Evolutionary conservation across 35 echinoderm and acorn worm species (phyloP).

Genomic region (Eucidaris tribuloides): DNA sequence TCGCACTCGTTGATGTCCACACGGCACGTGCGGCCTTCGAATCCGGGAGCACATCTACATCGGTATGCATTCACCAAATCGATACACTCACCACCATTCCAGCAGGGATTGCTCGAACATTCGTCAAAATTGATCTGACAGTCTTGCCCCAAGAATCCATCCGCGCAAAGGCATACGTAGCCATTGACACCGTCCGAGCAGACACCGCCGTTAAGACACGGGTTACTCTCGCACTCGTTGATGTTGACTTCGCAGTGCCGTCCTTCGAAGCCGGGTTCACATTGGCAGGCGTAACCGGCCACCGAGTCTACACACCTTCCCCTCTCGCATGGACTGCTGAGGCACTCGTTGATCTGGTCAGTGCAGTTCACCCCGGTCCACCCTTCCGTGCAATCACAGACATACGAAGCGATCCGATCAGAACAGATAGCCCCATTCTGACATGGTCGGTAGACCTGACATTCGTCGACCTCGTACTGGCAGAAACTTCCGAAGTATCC

Average conservation of each 20-base stretch:
- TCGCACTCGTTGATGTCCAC: conserved; percentile 36
- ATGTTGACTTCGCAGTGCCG: neutral
- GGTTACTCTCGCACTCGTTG: neutral
- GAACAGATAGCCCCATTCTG: conserved; percentile 43
- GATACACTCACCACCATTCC: neutral
- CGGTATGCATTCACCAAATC: neutral
- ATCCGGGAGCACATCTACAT: neutral
- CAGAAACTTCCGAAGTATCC: conserved; percentile 24
- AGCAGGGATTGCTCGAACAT: conserved; percentile 5
- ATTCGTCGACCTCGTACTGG: conserved; percentile 27
- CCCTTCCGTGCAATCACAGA: conserved; percentile 28
- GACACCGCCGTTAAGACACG: neutral
- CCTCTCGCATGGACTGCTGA: neutral
- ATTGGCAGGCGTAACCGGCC: neutral
- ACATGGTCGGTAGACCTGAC: conserved; percentile 30
- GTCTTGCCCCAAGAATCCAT: neutral
- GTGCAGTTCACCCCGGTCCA: conserved; percentile 49
- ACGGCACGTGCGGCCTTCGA: neutral
- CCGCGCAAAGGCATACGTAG: conserved; percentile 9
- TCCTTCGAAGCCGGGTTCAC: neutral
- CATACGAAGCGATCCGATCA: conserved; percentile 28
- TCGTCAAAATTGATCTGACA: neutral
- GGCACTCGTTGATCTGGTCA: neutral
- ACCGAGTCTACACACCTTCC: conserved; percentile 1
- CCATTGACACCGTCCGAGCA: neutral